These are phyloP conservation scores for Byasa hedistus DNA, from an alignment of 2,888 invertebrate species.

Conservation along the genomic window DNA sequence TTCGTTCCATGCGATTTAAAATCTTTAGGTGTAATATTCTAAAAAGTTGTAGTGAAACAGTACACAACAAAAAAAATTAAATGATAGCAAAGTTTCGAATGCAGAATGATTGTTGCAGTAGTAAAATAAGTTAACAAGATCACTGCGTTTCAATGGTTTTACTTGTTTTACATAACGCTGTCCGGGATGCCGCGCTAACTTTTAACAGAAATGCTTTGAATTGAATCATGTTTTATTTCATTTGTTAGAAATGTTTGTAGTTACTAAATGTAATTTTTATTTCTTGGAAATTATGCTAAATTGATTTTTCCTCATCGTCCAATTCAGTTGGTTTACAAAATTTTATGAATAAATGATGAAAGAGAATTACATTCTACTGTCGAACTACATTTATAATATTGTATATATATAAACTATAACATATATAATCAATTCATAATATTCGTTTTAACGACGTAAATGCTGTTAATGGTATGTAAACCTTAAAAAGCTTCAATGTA, in stretches of 20 bases:
- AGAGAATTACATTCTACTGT: too few species aligned
- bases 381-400: too few species aligned
- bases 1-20: neutral
- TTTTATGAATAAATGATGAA: too few species aligned
- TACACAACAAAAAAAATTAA: neutral
- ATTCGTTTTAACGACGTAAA: too few species aligned
- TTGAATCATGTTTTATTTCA: neutral
- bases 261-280: neutral
- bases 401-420: too few species aligned
- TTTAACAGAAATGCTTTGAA: neutral
- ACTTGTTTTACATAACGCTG: neutral
- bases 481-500: too few species aligned
- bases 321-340: too few species aligned
- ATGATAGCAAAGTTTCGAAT: neutral
- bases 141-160: neutral
- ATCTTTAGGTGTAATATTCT: neutral
- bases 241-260: neutral
- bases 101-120: constrained; percentile 1
- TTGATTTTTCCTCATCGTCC: too few species aligned
- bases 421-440: too few species aligned
- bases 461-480: too few species aligned
- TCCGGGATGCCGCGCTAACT: neutral
- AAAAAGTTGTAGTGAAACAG: neutral
- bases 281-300: neutral
- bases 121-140: neutral